Evolutionary conservation across 2,113 vertebrate genomes (phyloP).

Genomic region (Mastomys natalensis): DNA sequence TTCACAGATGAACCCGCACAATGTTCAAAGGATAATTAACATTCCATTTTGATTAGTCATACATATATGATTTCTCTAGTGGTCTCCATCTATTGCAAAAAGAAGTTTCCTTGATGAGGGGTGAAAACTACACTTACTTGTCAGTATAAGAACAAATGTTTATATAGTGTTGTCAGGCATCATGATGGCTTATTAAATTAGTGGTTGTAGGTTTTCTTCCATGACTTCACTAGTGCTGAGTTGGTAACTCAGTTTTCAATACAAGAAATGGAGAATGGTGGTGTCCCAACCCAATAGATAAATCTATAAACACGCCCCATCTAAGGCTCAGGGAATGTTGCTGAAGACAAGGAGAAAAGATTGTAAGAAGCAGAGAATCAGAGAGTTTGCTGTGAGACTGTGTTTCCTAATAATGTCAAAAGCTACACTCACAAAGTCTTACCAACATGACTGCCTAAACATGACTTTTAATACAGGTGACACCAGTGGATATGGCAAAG

Average conservation of each 20-base stretch:
- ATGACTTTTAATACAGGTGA: not conserved
- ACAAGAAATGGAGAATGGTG: too few species aligned
- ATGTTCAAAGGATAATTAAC: not conserved
- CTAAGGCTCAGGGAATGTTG: not conserved
- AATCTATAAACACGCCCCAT: too few species aligned
- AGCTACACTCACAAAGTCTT: not conserved
- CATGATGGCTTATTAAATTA: not conserved
- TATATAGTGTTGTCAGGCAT: not conserved
- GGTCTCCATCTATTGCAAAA: not conserved
- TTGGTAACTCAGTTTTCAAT: not conserved
- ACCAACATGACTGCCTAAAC: not conserved
- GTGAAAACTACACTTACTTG: not conserved
- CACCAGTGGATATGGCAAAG: not conserved
- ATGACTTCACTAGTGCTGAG: not conserved
- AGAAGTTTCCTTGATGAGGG: not conserved
- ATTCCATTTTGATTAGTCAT: not conserved
- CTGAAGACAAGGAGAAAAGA: not conserved
- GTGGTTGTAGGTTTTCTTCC: not conserved
- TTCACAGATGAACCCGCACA: not conserved
- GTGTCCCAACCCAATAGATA: not conserved
- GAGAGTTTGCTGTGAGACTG: not conserved
- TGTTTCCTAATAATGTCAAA: not conserved
- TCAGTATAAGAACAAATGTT: not conserved
- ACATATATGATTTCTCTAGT: not conserved
- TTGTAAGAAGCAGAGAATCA: not conserved